Percentiles rank a stretch among this genome's conserved stretches.
These are phyloP conservation scores for Phocoena phocoena DNA, from an alignment of 2,113 vertebrate species.

Conservation along the genomic window DNA sequence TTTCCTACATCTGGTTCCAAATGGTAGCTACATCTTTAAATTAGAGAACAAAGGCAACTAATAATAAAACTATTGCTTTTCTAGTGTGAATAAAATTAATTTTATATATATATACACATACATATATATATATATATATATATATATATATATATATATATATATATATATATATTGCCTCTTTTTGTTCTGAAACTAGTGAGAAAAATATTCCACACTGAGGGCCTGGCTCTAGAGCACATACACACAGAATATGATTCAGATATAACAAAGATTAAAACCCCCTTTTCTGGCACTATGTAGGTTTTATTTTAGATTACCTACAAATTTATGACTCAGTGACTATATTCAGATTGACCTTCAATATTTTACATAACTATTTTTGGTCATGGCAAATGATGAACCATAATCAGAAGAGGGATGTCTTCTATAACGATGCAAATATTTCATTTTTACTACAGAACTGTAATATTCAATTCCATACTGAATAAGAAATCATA, in stretches of 20 bases:
- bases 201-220: not conserved
- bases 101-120: not conserved
- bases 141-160: not conserved
- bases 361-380: constrained; percentile 19
- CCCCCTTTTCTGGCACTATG: not conserved
- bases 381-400: constrained; percentile 25
- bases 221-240: not conserved
- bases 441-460: constrained; percentile 46
- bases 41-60: not conserved
- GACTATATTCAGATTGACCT: constrained; percentile 12
- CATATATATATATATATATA: not conserved
- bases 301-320: not conserved
- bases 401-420: not conserved
- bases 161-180: not conserved
- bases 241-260: not conserved
- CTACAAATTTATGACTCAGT: not conserved
- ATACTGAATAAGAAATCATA: constrained; percentile 28
- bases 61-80: not conserved
- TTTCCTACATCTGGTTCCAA: not conserved
- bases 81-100: not conserved
- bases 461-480: constrained; percentile 3
- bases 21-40: not conserved
- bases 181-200: not conserved
- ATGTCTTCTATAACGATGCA: not conserved
- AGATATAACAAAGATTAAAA: not conserved